These are phyloP conservation scores for Equus przewalskii DNA, from an alignment of 2,113 vertebrate species.

Conservation along the genomic window DNA sequence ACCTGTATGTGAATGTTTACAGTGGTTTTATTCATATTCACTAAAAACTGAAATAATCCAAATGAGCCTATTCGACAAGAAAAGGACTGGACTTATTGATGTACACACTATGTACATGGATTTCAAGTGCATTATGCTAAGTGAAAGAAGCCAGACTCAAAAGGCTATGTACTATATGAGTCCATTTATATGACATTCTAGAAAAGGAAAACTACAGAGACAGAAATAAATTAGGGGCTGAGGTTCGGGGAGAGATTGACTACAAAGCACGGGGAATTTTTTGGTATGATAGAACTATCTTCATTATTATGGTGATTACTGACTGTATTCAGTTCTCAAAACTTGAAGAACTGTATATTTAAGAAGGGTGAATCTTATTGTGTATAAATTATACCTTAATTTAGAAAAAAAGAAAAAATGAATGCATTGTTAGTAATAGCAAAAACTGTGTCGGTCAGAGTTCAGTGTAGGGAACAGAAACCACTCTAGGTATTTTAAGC, in stretches of 20 bases:
- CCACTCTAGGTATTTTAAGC: conserved; percentile 46
- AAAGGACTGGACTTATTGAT: neutral
- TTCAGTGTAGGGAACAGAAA: conserved; percentile 40
- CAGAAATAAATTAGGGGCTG: neutral
- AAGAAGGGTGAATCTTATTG: neutral
- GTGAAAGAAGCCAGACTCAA: neutral
- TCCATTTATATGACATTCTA: neutral
- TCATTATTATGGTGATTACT: conserved; percentile 26
- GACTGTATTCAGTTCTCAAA: conserved; percentile 10
- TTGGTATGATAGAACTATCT: neutral
- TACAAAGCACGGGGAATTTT: neutral
- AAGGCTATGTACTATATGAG: neutral
- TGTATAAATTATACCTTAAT: conserved; percentile 7
- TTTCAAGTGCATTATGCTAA: neutral
- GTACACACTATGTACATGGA: neutral
- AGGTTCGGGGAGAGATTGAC: neutral
- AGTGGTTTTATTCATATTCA: conserved; percentile 9
- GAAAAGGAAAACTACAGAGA: conserved; percentile 23
- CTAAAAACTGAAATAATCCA: conserved; percentile 51
- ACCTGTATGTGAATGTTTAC: neutral
- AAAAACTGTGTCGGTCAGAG: neutral
- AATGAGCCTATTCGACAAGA: neutral
- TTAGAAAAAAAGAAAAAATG: neutral
- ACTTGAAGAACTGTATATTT: neutral
- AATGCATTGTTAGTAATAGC: neutral